phyloP scores from a whole-genome alignment of 2,113 vertebrate species.

The Dromas ardeola region DNA sequence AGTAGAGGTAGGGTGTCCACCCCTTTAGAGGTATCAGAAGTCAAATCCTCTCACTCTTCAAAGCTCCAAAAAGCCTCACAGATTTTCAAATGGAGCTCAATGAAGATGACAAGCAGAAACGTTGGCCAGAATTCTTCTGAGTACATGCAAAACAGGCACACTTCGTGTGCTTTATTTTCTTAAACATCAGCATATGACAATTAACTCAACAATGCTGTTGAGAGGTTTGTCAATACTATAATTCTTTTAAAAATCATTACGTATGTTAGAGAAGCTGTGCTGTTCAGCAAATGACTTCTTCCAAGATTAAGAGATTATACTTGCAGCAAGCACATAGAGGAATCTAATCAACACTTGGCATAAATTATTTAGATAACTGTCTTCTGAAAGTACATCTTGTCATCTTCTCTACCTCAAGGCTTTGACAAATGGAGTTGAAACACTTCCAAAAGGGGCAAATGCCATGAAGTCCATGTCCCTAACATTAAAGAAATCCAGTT shows the following conservation, averaged over 20 bases:
- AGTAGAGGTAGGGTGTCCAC: neutral
- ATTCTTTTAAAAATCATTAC: neutral
- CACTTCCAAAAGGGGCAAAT: neutral
- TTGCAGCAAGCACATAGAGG: neutral
- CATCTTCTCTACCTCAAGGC: neutral
- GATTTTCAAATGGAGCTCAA: neutral
- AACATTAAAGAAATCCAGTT: neutral
- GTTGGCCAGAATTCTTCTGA: neutral
- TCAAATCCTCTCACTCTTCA: neutral
- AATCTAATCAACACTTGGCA: neutral
- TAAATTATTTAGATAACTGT: neutral
- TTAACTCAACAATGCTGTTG: neutral
- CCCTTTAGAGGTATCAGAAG: neutral
- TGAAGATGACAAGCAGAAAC: neutral
- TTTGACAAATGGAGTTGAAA: neutral
- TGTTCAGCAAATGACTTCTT: neutral
- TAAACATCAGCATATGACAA: neutral
- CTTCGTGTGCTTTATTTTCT: neutral
- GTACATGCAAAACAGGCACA: neutral
- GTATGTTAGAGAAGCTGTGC: neutral
- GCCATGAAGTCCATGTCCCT: neutral
- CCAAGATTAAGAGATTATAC: neutral
- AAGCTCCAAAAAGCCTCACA: neutral
- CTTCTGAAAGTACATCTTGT: neutral
- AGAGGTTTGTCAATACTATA: neutral